A percentile compares a stretch with the other conserved stretches of the same genome.
phyloP scores from a whole-genome alignment of 2,797 vertebrate genomes.

The Lepidocolaptes lacrymiger region DNA sequence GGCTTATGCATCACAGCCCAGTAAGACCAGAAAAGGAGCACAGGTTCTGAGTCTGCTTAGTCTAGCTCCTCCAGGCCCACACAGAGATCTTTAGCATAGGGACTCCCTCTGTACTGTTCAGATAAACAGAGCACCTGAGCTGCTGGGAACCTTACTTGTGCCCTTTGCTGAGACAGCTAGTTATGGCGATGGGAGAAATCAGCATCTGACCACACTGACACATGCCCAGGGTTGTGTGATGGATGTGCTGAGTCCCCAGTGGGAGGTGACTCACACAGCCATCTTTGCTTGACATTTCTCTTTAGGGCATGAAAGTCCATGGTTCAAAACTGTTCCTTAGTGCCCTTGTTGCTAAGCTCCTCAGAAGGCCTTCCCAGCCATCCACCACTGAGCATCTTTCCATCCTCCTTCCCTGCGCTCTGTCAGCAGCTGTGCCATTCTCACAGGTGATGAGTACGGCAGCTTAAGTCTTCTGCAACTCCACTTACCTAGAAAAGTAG shows the following conservation, averaged over 20 bases:
- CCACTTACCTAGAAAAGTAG: not conserved
- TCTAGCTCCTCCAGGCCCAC: not conserved
- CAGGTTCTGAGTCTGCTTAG: not conserved
- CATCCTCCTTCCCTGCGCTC: not conserved
- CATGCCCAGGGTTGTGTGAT: fast-evolving
- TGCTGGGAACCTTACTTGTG: not conserved
- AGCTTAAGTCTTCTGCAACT: not conserved
- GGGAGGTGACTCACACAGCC: not conserved
- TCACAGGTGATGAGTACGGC: not conserved
- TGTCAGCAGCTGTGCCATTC: fast-evolving
- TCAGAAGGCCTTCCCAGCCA: not conserved
- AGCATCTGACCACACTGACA: not conserved
- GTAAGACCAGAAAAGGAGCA: not conserved
- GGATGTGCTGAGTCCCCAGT: fast-evolving
- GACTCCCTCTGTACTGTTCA: not conserved
- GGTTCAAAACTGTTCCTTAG: not conserved
- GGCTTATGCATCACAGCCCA: not conserved
- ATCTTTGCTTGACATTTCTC: not conserved
- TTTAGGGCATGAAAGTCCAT: not conserved
- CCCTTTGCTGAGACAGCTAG: not conserved
- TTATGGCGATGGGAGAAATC: not conserved
- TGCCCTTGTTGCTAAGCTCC: not conserved
- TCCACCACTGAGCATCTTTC: not conserved
- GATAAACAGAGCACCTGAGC: not conserved
- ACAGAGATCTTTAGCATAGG: not conserved